These are phyloP conservation scores for Nycticorax nycticorax DNA, from an alignment of 2,113 vertebrate genomes.

Conservation along the genomic window DNA sequence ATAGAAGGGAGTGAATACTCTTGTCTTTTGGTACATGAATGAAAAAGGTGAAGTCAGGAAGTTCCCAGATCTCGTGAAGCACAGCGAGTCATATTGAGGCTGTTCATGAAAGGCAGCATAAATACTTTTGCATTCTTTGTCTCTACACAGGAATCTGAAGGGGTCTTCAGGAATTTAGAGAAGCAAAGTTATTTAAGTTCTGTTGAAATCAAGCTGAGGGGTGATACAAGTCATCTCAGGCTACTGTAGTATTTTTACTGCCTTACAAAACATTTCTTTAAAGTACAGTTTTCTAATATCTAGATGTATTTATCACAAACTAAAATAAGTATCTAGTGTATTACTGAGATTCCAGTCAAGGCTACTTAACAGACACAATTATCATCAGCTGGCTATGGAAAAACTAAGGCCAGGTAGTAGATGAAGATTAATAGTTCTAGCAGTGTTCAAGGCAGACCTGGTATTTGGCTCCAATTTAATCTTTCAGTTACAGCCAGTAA, in stretches of 20 bases:
- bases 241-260: background rate
- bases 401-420: background rate
- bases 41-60: background rate
- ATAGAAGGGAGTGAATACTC: background rate
- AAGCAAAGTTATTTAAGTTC: background rate
- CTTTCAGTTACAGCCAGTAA: background rate
- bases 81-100: background rate
- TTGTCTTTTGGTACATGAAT: background rate
- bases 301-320: background rate
- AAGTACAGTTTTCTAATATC: background rate
- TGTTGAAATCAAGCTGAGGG: background rate
- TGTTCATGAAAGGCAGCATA: background rate
- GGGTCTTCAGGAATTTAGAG: background rate
- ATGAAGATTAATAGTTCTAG: background rate
- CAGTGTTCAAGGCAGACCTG: background rate
- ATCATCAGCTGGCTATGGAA: background rate
- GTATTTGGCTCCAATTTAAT: background rate
- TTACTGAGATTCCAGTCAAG: background rate
- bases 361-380: background rate
- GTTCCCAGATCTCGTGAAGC: background rate
- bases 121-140: background rate
- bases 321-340: background rate
- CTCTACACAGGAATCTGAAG: background rate
- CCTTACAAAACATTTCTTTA: background rate
- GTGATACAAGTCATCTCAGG: background rate